Evolutionary conservation across 2,113 vertebrate species (phyloP).

Genomic region (Peromyscus polionotus): DNA sequence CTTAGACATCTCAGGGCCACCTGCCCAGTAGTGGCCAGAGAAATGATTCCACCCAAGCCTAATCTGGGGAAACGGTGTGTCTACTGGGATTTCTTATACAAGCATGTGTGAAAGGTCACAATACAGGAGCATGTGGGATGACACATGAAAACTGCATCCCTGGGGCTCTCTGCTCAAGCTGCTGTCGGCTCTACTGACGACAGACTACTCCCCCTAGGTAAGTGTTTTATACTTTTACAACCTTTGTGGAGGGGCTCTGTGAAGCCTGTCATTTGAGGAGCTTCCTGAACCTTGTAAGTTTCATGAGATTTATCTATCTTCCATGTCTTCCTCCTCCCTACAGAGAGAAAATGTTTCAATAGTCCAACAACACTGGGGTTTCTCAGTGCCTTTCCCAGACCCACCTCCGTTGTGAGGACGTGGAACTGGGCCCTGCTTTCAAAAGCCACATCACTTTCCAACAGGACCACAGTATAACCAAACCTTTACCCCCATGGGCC

Average conservation of each 20-base stretch:
- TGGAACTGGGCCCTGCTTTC: neutral
- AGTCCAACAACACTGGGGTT: neutral
- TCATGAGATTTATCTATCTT: neutral
- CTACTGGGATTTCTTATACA: neutral
- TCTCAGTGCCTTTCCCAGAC: accelerated
- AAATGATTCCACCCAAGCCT: neutral
- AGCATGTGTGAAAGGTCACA: neutral
- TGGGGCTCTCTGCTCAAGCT: neutral
- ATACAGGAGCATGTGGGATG: neutral
- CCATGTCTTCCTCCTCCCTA: neutral
- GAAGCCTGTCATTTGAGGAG: neutral
- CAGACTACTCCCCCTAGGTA: neutral
- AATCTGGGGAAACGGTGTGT: neutral
- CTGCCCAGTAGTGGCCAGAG: neutral
- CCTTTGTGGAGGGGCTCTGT: neutral
- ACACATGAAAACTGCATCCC: too few species aligned
- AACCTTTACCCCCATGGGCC: neutral
- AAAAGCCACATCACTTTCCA: neutral
- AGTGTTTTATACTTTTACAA: neutral
- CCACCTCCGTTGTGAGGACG: neutral
- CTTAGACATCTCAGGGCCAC: too few species aligned
- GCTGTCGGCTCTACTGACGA: neutral
- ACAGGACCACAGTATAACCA: too few species aligned
- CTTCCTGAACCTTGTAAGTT: neutral
- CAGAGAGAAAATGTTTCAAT: neutral